Evolutionary conservation across 2,797 vertebrate species (phyloP).

Genomic region (Enteromius fasciolatus): DNA sequence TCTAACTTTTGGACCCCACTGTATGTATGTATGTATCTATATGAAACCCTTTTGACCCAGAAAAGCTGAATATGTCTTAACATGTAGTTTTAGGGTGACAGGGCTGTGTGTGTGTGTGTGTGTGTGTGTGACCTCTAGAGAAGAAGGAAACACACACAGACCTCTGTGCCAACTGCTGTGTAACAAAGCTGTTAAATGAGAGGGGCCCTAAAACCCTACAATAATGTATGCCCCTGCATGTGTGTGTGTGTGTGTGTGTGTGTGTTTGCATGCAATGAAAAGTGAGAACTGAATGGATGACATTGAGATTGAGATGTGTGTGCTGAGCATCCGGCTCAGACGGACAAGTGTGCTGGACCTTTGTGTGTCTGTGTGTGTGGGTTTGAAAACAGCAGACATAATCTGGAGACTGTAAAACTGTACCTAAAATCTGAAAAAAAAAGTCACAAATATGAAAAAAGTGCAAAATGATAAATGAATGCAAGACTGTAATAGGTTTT

Average conservation of each 20-base stretch:
- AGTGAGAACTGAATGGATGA: conserved; percentile 18
- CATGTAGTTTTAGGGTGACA: neutral
- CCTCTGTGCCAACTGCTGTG: conserved; percentile 10
- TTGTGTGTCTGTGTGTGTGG: neutral
- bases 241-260: conserved; percentile 45
- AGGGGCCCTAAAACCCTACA: conserved; percentile 7
- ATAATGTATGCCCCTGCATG: neutral
- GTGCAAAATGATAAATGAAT: neutral
- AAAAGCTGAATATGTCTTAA: neutral
- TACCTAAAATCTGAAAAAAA: neutral
- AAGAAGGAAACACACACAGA: neutral
- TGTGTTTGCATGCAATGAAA: conserved; percentile 25
- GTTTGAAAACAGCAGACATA: neutral
- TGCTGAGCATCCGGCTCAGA: neutral
- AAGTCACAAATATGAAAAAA: neutral
- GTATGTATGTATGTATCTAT: neutral
- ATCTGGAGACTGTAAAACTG: neutral
- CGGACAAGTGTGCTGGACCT: neutral
- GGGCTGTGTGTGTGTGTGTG: conserved; percentile 13
- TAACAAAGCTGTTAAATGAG: neutral
- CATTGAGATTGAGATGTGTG: conserved; percentile 19
- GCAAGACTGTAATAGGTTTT: neutral
- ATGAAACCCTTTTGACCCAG: neutral
- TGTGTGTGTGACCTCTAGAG: conserved; percentile 2
- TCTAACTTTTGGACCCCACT: neutral